Conservation (phyloP, 2,113 vertebrate species). For the Potamarius usumacintae region DNA sequence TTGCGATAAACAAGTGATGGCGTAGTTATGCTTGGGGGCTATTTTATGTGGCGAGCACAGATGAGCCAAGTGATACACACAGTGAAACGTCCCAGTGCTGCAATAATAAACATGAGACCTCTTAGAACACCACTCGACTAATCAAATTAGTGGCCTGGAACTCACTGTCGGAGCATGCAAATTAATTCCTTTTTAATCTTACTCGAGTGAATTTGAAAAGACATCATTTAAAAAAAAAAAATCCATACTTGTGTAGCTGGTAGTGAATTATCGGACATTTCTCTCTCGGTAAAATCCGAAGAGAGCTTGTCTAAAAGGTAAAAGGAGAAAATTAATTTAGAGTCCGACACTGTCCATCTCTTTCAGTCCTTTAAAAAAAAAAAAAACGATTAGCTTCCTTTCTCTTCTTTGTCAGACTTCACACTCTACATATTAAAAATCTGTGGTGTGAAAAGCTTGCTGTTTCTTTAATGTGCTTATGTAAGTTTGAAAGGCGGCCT, state of each 20-base stretch:
- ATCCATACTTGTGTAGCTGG: background rate
- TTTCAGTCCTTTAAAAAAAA: background rate
- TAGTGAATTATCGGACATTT: background rate
- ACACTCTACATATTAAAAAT: conserved; percentile 24
- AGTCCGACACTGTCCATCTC: background rate
- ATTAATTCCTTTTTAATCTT: background rate
- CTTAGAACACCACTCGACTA: too few species aligned
- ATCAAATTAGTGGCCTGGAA: too few species aligned
- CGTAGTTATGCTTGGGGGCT: too few species aligned
- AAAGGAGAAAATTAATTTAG: background rate
- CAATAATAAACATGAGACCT: too few species aligned
- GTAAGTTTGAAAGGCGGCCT: conserved; percentile 43
- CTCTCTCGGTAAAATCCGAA: background rate
- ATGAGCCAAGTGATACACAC: too few species aligned
- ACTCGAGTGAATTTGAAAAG: background rate
- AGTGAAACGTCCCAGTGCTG: too few species aligned
- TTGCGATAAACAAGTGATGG: too few species aligned
- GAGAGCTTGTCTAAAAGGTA: background rate
- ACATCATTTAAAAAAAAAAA: too few species aligned
- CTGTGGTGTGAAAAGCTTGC: conserved; percentile 46
- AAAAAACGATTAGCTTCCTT: conserved; percentile 18
- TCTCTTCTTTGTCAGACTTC: conserved; percentile 3
- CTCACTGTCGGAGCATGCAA: background rate
- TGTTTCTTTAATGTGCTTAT: conserved; percentile 43
- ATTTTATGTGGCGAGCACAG: too few species aligned